Conservation (phyloP, 2,888 invertebrate species). For the Brachypterus glaber region DNA sequence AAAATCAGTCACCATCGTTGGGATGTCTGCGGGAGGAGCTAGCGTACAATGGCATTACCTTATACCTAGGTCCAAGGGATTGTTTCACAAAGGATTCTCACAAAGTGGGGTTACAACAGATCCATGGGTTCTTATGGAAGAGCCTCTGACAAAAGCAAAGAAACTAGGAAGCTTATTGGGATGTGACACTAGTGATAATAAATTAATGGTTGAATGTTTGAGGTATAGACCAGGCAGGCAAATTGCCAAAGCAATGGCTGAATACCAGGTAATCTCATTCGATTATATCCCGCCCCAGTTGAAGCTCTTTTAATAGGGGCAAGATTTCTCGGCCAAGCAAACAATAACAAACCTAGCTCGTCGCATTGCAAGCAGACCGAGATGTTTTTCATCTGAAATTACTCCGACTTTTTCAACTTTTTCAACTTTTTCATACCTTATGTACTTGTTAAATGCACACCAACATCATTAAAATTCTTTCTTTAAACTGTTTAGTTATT, state of each 20-base stretch:
- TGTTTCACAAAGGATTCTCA: conserved; percentile 56
- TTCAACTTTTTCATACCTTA: too few species aligned
- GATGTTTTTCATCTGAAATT: too few species aligned
- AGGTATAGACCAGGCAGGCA: conserved; percentile 50
- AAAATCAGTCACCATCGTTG: conserved; percentile 53
- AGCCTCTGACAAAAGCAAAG: conserved; percentile 51
- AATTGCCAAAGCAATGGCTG: conserved; percentile 48
- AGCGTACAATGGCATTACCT: conserved; percentile 63
- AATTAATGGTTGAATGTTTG: conserved; percentile 49
- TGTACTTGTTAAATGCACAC: too few species aligned
- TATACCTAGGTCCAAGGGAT: conserved; percentile 51
- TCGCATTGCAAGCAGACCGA: too few species aligned
- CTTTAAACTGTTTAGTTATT: too few species aligned
- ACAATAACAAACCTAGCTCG: too few species aligned
- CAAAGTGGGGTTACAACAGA: conserved; percentile 61
- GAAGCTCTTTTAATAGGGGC: too few species aligned
- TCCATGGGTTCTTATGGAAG: conserved; percentile 48
- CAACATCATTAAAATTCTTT: too few species aligned
- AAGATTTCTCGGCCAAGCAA: too few species aligned
- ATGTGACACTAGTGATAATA: conserved; percentile 45
- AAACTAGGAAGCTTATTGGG: conserved; percentile 52
- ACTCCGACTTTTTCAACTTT: too few species aligned
- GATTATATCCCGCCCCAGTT: too few species aligned
- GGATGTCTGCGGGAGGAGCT: conserved; percentile 62
- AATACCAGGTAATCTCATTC: conserved; percentile 54